Base-by-base conservation (phyloP, 2,113 vertebrate genomes). In the Rostratula benghalensis region DNA sequence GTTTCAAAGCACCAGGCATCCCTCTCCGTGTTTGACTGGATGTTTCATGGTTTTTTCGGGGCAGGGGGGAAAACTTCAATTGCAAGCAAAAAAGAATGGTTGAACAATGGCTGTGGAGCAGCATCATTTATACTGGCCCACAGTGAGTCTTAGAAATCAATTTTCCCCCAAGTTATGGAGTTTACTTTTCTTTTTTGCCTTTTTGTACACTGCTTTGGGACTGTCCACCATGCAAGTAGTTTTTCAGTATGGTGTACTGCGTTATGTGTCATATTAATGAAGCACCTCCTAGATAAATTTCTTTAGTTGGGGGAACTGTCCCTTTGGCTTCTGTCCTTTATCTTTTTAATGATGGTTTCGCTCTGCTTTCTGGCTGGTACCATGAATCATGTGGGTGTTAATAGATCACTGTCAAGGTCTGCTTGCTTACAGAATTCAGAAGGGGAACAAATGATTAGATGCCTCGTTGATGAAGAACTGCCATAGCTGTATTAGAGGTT, bases 281-380 rank as follows among this genome's bases (percentile, higher is more conserved):
- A 85, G 12, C 27, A 56, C 4, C 11, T 85, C 17, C n/a, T 79
- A 68, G n/a, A 73, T 69, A 53, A 93, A 76, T 76, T 19, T 27
- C 11, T 73, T 90, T 90, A 61, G 85, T 92, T 87, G 64, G 48
- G 20, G 61, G 50, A 79, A 17, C 53, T 43, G 50, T 85, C 70
- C 57, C 33, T 10, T 48, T 2, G 7, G 19, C 61, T 75, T 91
- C 21, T 93, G 21, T 87, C 54, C 39, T 95, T 85, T 73, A 48
- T 88, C 56, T 88, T 91, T 61, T 76, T 91, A 80, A 54, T 69
- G 70, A 65, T 46, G 45, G 41, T 43, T 89, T 79, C 0, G 0
- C 75, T 89, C 53, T 87, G 71, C 53, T 85, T 93, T 91, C 70
- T 83, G 70, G 45, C 67, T 89, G 63, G 45, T 91, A 51, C 67